These are phyloP conservation scores for Spilogale gracilis DNA, from an alignment of 2,113 vertebrate species.

Conservation along the genomic window DNA sequence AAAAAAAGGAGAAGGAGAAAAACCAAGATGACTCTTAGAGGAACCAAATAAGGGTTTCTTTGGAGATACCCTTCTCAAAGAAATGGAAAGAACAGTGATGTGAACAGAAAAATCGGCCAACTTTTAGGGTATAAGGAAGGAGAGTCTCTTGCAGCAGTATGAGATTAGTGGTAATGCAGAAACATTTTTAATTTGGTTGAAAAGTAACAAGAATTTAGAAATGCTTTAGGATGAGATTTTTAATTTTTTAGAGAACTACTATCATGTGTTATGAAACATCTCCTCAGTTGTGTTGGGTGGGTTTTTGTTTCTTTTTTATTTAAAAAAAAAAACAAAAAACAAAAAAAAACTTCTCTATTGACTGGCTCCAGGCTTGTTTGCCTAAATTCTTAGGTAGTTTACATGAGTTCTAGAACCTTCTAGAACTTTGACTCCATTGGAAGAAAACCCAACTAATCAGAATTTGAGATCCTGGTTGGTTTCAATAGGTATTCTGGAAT, in stretches of 20 bases:
- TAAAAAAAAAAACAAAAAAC: neutral
- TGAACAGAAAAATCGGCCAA: conserved; percentile 73
- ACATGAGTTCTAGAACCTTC: conserved; percentile 67
- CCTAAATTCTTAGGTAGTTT: conserved; percentile 83
- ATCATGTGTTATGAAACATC: conserved; percentile 58
- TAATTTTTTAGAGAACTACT: conserved; percentile 79
- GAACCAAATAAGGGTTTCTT: conserved; percentile 76
- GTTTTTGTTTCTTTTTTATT: conserved; percentile 70
- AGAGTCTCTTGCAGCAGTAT: conserved; percentile 74
- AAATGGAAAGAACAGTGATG: conserved; percentile 67
- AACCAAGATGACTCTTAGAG: conserved; percentile 59
- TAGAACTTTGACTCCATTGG: conserved; percentile 80
- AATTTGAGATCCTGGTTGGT: conserved; percentile 83
- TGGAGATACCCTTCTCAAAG: conserved; percentile 74
- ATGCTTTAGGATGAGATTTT: conserved; percentile 69
- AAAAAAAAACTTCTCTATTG: conserved; percentile 65
- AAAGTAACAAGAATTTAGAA: conserved; percentile 66
- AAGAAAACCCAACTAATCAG: conserved; percentile 86
- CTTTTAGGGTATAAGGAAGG: conserved; percentile 73
- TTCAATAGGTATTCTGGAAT: conserved; percentile 67
- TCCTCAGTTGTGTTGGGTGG: conserved; percentile 27
- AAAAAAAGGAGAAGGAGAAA: neutral
- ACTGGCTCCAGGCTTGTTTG: conserved; percentile 79
- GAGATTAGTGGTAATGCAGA: neutral
- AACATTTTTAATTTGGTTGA: conserved; percentile 62